Base-by-base conservation (phyloP, 1,140 invertebrate genomes). In the Brachionus manjavacas region DNA sequence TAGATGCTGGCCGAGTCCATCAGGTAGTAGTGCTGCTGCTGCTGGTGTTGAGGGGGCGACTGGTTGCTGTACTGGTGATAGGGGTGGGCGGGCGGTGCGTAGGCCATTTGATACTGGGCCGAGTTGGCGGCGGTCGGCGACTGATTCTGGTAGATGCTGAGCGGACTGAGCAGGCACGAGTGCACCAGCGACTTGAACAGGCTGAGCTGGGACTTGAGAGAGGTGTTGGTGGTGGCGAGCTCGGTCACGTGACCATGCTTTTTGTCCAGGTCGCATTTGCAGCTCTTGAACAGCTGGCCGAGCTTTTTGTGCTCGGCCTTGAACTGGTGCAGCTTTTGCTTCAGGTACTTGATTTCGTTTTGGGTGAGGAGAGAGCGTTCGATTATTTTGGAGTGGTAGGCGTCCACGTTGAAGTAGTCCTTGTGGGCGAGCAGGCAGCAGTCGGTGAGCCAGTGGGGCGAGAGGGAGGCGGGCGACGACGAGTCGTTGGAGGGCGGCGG, bases 101-200 rank as follows among this genome's bases (percentile, higher is more conserved):
- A 46, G 4, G 14, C 31, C 70, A 74, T 41, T 12, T 76, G 43
- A 20, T 76, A 49, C 41, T 46, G 25, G 46, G 76, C 9, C n/a
- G n/a, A n/a, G n/a, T n/a, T n/a, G 46, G 25, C 8, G 31, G 6
- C n/a, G n/a, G 0, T n/a, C 3, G 43, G 43, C 43, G 43, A n/a
- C 43, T 46, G 43, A 2, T 1, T 46, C 43, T 46, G 43, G 43
- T 46, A 46, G 11, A 46, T 6, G 43, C 43, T 46, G 43, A 72
- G 12, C 31, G 28, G 52, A 25, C 35, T 60, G 3, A 68, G 11
- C 11, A 39, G 20, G 31, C 79, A 81, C n/a, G 52, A 12, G 31
- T 81, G 79, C 4, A 81, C 79, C 41, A 81, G 52, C 28, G 52
- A 43, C n/a, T 81, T 81, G 41, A 81, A 81, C 31, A 68, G 12